Base-by-base conservation (phyloP, 1,140 invertebrate species). In the Solenopsis invicta region DNA sequence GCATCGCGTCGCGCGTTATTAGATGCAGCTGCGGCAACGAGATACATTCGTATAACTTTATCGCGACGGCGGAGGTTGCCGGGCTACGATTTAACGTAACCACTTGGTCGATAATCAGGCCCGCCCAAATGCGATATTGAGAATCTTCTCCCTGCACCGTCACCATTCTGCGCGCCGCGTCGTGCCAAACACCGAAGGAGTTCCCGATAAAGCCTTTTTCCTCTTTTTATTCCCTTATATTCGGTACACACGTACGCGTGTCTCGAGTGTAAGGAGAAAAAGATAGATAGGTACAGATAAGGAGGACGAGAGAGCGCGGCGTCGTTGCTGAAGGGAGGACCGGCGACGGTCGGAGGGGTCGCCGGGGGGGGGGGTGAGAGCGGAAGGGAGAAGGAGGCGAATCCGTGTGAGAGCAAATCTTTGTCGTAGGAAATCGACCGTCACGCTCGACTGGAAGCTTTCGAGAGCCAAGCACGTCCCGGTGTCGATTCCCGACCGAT, bases 381-480 rank as follows among this genome's bases (percentile, higher is more conserved):
- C 10, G 62, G 45, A 24, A 29, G 81, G 29, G 41, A 62, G 21
- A 54, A 59, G 81, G 45, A 71, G 66, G 59, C 61, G 24, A 84
- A 81, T 82, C 85, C 91, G 88, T 89, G 88, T 92, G 88, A 92
- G 91, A 92, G 91, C 91, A 92, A 92, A 92, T 92, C 91, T 92
- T 92, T 92, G 91, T 92, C 91, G 91, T 91, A 92, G 91, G 91
- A 92, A 92, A 92, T 92, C 91, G 91, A 92, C 59, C 91, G 89
- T 92, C 88, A 92, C 89, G 91, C 89, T 89, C 91, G 86, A 92
- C 62, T 91, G 80, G 74, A 90, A 66, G 72, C 86, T 92, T 92
- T 91, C 67, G 89, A 90, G 86, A 80, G 45, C 86, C 72, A 34
- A 88, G 86, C 89, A 88, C 86, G 88, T 92, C 84, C 56, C 87